A percentile compares a stretch with the other conserved stretches of the same genome.
Conservation (phyloP, 2,888 invertebrate species). For the Pedicia rivosa region DNA sequence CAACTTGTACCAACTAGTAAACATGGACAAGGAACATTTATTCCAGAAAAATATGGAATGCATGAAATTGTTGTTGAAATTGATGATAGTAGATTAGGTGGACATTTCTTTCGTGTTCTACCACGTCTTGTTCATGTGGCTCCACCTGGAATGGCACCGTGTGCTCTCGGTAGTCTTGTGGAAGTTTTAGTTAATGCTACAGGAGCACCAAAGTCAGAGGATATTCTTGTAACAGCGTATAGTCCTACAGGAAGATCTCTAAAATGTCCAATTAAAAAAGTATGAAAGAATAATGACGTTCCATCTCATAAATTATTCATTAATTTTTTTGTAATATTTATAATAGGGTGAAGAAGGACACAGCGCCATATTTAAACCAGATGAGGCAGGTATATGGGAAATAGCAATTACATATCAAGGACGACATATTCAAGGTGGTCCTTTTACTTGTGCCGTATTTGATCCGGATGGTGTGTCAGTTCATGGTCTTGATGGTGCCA, state of each 20-base stretch:
- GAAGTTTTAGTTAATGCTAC: constrained; percentile 85
- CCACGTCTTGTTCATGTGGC: constrained; percentile 76
- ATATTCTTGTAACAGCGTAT: constrained; percentile 82
- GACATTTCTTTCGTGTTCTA: constrained; percentile 71
- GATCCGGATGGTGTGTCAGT: constrained; percentile 83
- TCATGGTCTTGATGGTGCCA: constrained; percentile 63
- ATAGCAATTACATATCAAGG: constrained; percentile 93
- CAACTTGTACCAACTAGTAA: constrained; percentile 44
- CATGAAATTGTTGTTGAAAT: constrained; percentile 61
- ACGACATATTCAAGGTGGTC: constrained; percentile 89
- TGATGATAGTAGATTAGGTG: constrained; percentile 41
- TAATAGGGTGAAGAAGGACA: constrained; percentile 85
- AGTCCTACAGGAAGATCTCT: constrained; percentile 76
- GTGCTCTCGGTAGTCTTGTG: constrained; percentile 85
- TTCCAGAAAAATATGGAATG: constrained; percentile 84
- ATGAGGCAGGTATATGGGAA: constrained; percentile 94
- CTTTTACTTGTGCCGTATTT: constrained; percentile 90
- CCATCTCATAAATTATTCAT: too few relatives aligned
- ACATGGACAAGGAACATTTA: constrained; percentile 67
- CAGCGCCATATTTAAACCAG: constrained; percentile 92
- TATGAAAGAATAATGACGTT: too few relatives aligned
- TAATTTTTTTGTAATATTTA: too few relatives aligned
- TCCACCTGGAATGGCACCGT: constrained; percentile 88
- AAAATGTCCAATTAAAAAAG: constrained; percentile 66
- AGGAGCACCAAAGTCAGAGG: constrained; percentile 61